Conservation (phyloP, 2,113 vertebrate species). For the Lepus europaeus region DNA sequence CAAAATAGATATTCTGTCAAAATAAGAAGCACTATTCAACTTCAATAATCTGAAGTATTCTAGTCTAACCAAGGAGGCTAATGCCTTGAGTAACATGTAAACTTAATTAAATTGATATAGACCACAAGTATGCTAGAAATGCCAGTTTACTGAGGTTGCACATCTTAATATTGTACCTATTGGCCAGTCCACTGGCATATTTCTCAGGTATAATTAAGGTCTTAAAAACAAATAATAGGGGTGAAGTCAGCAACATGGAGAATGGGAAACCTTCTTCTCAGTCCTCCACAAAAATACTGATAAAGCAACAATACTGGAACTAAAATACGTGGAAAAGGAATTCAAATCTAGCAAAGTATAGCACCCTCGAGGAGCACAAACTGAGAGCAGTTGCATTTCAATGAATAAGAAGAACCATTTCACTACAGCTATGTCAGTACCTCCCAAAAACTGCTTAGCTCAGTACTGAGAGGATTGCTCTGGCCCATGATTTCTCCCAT, state of each 20-base stretch:
- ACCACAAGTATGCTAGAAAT: not conserved
- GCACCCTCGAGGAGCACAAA: not conserved
- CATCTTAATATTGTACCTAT: slow-evolving; percentile 5
- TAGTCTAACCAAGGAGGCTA: slow-evolving; percentile 37
- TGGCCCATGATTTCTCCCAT: not conserved
- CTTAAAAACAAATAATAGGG: slow-evolving; percentile 20
- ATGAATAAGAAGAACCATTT: not conserved
- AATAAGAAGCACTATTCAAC: slow-evolving; percentile 43
- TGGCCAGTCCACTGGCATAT: not conserved
- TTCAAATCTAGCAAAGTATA: not conserved
- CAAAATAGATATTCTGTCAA: slow-evolving; percentile 36
- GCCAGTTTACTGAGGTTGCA: not conserved
- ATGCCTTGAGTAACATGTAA: slow-evolving; percentile 45
- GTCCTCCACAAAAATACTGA: not conserved
- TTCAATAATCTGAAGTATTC: slow-evolving; percentile 45
- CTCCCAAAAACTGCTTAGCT: not conserved
- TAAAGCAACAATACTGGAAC: not conserved
- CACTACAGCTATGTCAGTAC: not conserved
- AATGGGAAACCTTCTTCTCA: not conserved
- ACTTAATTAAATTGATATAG: slow-evolving; percentile 3
- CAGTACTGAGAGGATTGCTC: not conserved
- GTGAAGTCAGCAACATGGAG: not conserved
- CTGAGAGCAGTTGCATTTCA: not conserved
- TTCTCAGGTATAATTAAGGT: slow-evolving; percentile 59
- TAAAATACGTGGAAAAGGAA: not conserved